phyloP scores from a whole-genome alignment of 2,113 vertebrate genomes.

The Microtus oregoni region DNA sequence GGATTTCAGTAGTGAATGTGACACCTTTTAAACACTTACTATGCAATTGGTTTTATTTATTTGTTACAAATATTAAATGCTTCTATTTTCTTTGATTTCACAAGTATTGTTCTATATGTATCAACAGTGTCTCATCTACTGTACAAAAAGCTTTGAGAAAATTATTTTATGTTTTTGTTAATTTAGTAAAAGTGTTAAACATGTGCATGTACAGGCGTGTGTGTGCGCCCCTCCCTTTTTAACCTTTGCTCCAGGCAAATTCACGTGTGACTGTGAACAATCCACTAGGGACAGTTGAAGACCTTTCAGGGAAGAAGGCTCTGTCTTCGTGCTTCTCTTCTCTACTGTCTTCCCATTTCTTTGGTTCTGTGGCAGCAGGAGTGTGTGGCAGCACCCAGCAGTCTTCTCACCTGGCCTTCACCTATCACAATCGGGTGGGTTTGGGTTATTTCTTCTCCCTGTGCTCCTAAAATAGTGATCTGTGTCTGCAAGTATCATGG shows the following conservation, averaged over 20 bases:
- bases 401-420: background rate
- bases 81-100: conserved; percentile 55
- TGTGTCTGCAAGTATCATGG: background rate
- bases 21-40: conserved; percentile 42
- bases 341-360: background rate
- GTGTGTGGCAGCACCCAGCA: background rate
- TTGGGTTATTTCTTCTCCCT: background rate
- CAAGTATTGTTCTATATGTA: background rate
- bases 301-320: background rate
- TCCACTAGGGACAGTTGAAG: background rate
- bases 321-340: too few species aligned
- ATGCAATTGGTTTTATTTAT: conserved; percentile 41
- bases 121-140: background rate
- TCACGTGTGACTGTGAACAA: background rate
- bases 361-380: background rate
- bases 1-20: background rate
- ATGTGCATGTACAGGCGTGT: accelerated
- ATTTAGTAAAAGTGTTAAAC: background rate
- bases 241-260: background rate
- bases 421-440: background rate
- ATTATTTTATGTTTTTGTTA: conserved; percentile 6
- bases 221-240: background rate
- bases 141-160: background rate
- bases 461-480: background rate
- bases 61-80: background rate